A percentile compares a stretch with the other conserved stretches of the same genome.
Conservation (phyloP, 2,113 vertebrate species). For the Corythoichthys haematopterus region DNA sequence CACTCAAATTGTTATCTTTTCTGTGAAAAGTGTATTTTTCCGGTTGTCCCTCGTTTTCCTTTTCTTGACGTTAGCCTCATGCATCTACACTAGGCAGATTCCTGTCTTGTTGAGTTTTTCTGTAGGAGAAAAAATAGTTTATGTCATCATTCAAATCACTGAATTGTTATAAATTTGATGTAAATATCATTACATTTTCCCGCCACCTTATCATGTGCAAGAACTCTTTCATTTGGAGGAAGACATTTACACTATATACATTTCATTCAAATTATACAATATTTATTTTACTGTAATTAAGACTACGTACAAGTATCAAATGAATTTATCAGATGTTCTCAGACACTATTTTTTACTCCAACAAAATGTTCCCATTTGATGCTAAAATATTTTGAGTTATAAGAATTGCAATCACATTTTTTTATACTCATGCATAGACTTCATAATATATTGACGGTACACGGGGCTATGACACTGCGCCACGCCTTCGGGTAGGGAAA, state of each 20-base stretch:
- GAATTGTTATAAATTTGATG: too few species aligned
- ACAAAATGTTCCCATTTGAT: not conserved
- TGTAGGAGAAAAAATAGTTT: constrained; percentile 12
- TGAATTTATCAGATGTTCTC: not conserved
- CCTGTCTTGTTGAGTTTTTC: constrained; percentile 50
- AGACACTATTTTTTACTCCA: not conserved
- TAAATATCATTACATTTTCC: not conserved
- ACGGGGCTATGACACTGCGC: too few species aligned
- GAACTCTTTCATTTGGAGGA: not conserved
- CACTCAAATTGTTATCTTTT: constrained; percentile 9
- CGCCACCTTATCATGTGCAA: not conserved
- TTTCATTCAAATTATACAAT: not conserved
- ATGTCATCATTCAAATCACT: not conserved
- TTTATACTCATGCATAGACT: not conserved
- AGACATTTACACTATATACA: not conserved
- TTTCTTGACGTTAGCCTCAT: constrained; percentile 22
- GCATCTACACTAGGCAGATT: constrained; percentile 23
- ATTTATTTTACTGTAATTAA: not conserved
- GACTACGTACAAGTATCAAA: not conserved
- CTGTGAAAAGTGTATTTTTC: not conserved
- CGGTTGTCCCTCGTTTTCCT: not conserved
- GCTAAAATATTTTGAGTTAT: not conserved
- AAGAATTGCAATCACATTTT: not conserved
- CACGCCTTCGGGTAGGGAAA: too few species aligned
- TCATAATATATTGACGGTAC: too few species aligned